Conservation (phyloP, 2,113 vertebrate species). For the Antechinus flavipes region DNA sequence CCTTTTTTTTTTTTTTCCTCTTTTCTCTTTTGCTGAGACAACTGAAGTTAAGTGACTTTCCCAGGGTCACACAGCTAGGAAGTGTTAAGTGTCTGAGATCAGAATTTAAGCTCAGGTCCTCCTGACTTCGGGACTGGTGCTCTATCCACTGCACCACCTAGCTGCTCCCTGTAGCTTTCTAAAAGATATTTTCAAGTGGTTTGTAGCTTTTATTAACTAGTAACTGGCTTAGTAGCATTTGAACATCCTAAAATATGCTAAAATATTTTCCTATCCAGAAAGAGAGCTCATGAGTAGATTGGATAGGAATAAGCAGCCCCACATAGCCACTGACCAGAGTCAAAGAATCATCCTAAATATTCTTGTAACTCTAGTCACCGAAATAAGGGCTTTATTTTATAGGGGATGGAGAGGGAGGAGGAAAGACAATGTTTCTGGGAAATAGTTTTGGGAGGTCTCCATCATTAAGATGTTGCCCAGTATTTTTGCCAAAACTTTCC, state of each 20-base stretch:
- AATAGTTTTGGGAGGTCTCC: constrained; percentile 20
- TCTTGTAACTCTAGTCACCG: not conserved
- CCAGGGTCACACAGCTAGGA: too few relatives aligned
- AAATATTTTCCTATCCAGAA: not conserved
- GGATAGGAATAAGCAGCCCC: not conserved
- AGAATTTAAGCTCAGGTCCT: too few relatives aligned
- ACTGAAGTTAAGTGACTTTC: too few relatives aligned
- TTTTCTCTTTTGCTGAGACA: too few relatives aligned
- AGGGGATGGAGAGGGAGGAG: too few relatives aligned
- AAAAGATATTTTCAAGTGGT: not conserved
- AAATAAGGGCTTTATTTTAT: not conserved
- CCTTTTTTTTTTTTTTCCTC: not conserved
- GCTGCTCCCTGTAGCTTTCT: not conserved
- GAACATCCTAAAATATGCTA: constrained; percentile 12
- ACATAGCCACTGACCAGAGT: not conserved
- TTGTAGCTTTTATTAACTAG: not conserved
- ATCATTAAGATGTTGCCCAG: not conserved
- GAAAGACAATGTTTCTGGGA: not conserved
- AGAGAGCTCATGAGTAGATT: constrained; percentile 24
- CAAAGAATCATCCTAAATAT: not conserved
- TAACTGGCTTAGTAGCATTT: not conserved
- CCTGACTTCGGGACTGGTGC: too few relatives aligned
- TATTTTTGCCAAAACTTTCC: constrained; percentile 12
- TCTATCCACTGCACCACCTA: too few relatives aligned
- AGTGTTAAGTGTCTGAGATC: too few relatives aligned